Conservation (phyloP, 2,113 vertebrate species). For the Ifrita kowaldi region DNA sequence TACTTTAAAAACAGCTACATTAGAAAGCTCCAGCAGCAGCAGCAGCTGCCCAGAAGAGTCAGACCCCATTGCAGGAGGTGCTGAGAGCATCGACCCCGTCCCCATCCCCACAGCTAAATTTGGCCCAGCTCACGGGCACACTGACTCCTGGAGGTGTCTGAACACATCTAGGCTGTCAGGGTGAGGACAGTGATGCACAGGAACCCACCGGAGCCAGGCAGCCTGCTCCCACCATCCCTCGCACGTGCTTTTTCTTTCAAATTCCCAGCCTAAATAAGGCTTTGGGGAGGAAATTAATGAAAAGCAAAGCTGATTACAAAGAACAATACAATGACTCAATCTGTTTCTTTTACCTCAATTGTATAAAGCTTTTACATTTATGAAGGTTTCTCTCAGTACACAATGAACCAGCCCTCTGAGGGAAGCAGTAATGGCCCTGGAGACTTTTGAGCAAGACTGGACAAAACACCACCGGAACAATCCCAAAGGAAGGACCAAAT, state of each 20-base stretch:
- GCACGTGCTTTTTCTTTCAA: background rate
- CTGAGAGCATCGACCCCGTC: fast-evolving
- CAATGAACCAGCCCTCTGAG: constrained; percentile 32
- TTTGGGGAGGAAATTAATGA: constrained; percentile 60
- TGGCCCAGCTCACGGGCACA: background rate
- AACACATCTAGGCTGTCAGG: background rate
- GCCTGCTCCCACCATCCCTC: constrained; percentile 15
- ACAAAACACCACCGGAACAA: constrained; percentile 33
- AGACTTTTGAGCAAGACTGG: constrained; percentile 46
- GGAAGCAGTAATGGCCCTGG: constrained; percentile 31
- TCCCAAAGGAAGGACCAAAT: constrained; percentile 32
- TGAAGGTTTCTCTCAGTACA: constrained; percentile 33
- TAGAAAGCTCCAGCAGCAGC: background rate
- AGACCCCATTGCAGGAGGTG: background rate
- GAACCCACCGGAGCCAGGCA: background rate
- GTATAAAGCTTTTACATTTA: constrained; percentile 49
- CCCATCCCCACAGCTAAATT: background rate
- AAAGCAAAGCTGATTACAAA: constrained; percentile 68
- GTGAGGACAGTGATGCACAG: background rate
- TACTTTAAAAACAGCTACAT: background rate
- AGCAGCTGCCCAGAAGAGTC: background rate
- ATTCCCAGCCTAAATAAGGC: constrained; percentile 46
- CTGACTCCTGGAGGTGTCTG: background rate
- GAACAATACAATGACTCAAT: constrained; percentile 67
- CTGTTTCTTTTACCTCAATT: constrained; percentile 63